Base-by-base conservation (phyloP, 2,113 vertebrate genomes). In the Bucco capensis region DNA sequence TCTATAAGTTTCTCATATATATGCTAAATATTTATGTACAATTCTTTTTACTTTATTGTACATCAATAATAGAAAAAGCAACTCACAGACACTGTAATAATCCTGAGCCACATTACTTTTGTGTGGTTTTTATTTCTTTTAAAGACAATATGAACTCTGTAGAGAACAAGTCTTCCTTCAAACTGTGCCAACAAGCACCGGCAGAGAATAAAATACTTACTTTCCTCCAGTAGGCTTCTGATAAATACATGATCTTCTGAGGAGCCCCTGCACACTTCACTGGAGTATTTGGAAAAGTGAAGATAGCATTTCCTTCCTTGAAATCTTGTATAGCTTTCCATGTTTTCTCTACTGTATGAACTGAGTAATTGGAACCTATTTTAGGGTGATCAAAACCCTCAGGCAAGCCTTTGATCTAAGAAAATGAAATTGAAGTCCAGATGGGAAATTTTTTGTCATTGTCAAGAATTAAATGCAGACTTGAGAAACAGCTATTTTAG, bases 161-260 rank as follows among this genome's bases (percentile, higher is more conserved):
- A 27, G 30, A 27, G 30, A 81, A 67, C 16, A 78, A 83, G 31
- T n/a, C 31, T 83, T 42, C 42, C 30, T 91, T 93, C 33, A 42
- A 69, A 11, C 33, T 37, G 8, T 83, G 12, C 46, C 9, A 76
- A 75, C 38, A 71, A 73, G 19, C 47, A 22, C 28, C 28, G 22
- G 33, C 31, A 53, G 35, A 64, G 22, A 18, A 19, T 31, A 46
- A 73, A 80, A 86, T 5, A 89, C 89, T 37, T 96, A 99, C 99
- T 98, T 99, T 99, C 96, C 98, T 98, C 66, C 99, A 94, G 91
- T 97, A 99, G 13, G 98, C 97, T 14, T 99, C 99, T 1, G 99
- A 95, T 37, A 99, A 97, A 93, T 99, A 99, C 99, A 99, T 99
- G 88, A 99, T 99, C 97, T 99, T 99, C 96, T 99, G 99, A 31